Percentiles rank a stretch among this genome's conserved stretches.
These are phyloP conservation scores for Podarcis raffonei DNA, from an alignment of 2,113 vertebrate genomes.

Conservation along the genomic window DNA sequence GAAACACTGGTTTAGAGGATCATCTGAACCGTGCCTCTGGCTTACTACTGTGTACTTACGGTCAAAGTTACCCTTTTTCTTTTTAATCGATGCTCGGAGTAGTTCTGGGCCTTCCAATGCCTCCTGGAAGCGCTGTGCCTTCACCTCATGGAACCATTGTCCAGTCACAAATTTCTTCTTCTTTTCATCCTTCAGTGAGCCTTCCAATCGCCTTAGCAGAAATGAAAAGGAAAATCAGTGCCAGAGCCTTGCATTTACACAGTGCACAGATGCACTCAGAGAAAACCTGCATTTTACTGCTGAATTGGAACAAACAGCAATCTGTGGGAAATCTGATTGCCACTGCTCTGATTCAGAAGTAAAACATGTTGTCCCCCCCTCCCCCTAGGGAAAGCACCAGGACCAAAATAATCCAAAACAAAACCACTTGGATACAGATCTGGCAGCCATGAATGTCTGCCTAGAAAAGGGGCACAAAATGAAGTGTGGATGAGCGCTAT, in stretches of 20 bases:
- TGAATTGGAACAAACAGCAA: no score
- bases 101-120: constrained; percentile 67
- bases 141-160: constrained; percentile 74
- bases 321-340: no score
- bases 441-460: no score
- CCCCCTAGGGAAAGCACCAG: no score
- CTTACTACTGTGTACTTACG: constrained; percentile 52
- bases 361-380: no score
- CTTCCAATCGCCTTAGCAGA: constrained; percentile 62
- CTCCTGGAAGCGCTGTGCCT: constrained; percentile 73
- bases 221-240: background rate
- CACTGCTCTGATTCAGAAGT: no score
- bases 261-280: background rate
- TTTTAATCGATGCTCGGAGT: constrained; percentile 68
- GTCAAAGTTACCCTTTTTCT: constrained; percentile 54
- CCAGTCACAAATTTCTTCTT: constrained; percentile 78
- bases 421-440: no score
- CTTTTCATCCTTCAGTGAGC: constrained; percentile 75
- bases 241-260: background rate
- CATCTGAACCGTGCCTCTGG: background rate
- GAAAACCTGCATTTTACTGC: background rate
- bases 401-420: no score
- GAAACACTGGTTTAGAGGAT: background rate
- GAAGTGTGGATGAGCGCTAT: no score
- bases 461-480: no score